Evolutionary conservation across 1,140 invertebrate genomes (phyloP).

Genomic region (Pteromalus puparum): DNA sequence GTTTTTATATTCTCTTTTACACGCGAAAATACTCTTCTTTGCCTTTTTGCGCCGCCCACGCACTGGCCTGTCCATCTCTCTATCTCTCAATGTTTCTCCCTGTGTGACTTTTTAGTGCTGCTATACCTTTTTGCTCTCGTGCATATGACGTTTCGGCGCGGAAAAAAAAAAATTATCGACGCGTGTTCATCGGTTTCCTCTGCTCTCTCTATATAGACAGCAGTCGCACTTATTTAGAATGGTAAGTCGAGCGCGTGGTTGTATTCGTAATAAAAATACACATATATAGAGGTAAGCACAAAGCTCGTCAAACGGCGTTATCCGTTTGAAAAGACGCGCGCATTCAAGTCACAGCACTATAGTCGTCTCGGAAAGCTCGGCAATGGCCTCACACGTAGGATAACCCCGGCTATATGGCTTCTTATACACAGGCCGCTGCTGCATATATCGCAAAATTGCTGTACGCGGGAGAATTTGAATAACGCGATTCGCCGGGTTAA

Average conservation of each 20-base stretch:
- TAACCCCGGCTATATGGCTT: background rate
- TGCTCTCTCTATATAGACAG: too few relatives aligned
- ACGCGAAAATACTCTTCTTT: background rate
- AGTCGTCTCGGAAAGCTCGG: background rate
- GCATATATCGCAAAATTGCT: conserved; percentile 51
- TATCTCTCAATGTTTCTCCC: background rate
- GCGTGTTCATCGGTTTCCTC: background rate
- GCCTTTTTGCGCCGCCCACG: background rate
- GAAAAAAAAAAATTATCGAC: background rate
- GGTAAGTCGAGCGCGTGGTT: too few relatives aligned
- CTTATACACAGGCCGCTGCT: background rate
- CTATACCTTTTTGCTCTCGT: background rate
- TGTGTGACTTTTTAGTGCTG: background rate
- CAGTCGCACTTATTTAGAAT: background rate
- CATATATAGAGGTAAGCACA: too few relatives aligned
- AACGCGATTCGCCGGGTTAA: conserved; percentile 54
- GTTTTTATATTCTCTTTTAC: conserved; percentile 5
- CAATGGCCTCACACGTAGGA: too few relatives aligned
- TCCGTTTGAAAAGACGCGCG: background rate
- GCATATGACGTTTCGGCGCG: background rate
- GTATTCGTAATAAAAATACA: too few relatives aligned
- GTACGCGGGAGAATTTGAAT: conserved; percentile 48
- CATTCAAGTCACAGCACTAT: background rate
- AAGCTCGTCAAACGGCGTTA: background rate
- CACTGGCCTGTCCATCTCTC: background rate